Evolutionary conservation across 2,113 vertebrate genomes (phyloP), one percentile per base, ranked within the genome.

Genomic region (Charina bottae): DNA sequence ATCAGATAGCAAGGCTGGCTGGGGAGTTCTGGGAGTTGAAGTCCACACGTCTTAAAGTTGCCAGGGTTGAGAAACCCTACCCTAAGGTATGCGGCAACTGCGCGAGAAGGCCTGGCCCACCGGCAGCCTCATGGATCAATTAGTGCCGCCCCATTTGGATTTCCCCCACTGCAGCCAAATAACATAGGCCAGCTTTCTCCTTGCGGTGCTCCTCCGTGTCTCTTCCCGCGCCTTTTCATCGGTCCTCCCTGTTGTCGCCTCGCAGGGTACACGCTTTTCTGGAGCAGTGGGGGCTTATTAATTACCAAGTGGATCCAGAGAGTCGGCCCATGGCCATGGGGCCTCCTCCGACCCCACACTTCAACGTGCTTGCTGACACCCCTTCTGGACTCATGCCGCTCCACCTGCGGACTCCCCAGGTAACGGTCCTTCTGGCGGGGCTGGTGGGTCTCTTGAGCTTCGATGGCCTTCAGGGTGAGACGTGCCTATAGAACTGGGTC

Each of bases 211-310:
- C 5, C 0, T 0, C 0, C 0, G 0, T 0, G 2, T 17, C 83
- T 0, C 1, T 1, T 4, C 17, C 12, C 0, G 6, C 21, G 0
- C 42, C 19, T 3, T 3, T 17, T 2, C 21, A 0, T 9, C 0
- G 0, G 4, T 46, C 1, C 10, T 3, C 5, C 8, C 33, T 0
- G 2, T 56, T 0, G 0, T 87, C 85, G 13, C 60, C 24, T 56
- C 93, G 0, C 54, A 99, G 99, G 94, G 99, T 99, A 0, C 99
- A 99, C 15, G 99, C 99, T 0, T 99, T 99, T 93, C 95, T 99
- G 97, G 99, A 99, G 97, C 99, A 99, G 94, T 99, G 99, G 99
- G 99, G 99, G 24, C 98, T 99, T 83, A 98, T 99, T 56, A 99
- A 99, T 95, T 99, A 99, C 95, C 99, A 99, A 90, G 99, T 99